Percentiles rank a stretch among this genome's conserved stretches.
Evolutionary conservation across 1,140 invertebrate species (phyloP).

Genomic region (Ectropis grisescens): DNA sequence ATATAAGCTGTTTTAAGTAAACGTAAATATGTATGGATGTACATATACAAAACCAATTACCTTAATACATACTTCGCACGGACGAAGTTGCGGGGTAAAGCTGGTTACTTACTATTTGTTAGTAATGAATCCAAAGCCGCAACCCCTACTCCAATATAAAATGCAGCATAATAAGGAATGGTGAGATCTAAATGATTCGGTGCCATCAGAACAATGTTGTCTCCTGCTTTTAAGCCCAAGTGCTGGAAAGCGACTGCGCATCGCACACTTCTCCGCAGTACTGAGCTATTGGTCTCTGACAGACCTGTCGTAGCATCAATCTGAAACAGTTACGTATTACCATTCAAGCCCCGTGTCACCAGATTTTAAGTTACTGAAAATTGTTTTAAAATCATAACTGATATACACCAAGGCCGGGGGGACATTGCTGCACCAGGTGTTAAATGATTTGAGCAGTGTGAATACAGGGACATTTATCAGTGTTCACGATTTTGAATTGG

Average conservation of each 20-base stretch:
- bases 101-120: conserved; percentile 6
- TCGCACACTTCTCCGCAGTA: conserved; percentile 24
- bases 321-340: conserved; percentile 18
- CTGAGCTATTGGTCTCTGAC: conserved; percentile 33
- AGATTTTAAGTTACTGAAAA: too few relatives aligned
- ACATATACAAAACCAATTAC: background rate
- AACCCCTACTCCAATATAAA: conserved; percentile 25
- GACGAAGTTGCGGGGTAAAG: background rate
- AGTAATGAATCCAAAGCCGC: conserved; percentile 6
- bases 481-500: too few relatives aligned
- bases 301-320: conserved; percentile 49
- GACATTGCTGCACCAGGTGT: too few relatives aligned
- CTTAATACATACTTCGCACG: background rate
- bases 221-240: conserved; percentile 26
- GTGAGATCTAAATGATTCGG: conserved; percentile 37
- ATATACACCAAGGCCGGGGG: too few relatives aligned
- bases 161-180: conserved; percentile 38
- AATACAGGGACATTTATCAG: too few relatives aligned
- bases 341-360: too few relatives aligned
- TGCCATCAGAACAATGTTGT: conserved; percentile 40
- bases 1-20: too few relatives aligned
- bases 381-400: too few relatives aligned
- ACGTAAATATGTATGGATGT: too few relatives aligned
- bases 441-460: too few relatives aligned
- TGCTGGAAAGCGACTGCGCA: conserved; percentile 32